Evolutionary conservation across 2,888 invertebrate species (phyloP).

Genomic region (Mantis religiosa): DNA sequence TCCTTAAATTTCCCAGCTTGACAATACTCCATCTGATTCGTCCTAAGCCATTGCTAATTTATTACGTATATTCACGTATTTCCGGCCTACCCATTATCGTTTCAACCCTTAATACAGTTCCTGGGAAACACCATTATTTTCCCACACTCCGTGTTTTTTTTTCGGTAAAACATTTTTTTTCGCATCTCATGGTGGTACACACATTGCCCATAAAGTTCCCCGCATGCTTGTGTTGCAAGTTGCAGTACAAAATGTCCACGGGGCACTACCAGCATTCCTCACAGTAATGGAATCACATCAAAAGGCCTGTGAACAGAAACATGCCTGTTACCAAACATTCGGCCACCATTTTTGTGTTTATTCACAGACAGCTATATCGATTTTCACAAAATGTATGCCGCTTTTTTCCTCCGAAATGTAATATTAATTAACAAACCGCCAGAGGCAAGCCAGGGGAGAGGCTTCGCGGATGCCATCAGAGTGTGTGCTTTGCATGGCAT

Average conservation of each 20-base stretch:
- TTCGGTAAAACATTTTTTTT: no score
- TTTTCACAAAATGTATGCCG: background rate
- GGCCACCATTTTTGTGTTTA: background rate
- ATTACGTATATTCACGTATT: no score
- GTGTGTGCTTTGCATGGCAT: background rate
- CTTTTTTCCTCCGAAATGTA: background rate
- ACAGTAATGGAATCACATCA: background rate
- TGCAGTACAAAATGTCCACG: background rate
- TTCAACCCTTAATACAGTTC: no score
- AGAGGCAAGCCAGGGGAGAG: background rate
- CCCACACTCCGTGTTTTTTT: no score
- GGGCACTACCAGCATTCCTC: background rate
- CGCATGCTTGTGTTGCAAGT: background rate
- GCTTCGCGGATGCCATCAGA: background rate
- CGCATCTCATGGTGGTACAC: background rate
- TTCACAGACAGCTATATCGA: background rate
- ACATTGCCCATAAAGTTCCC: background rate
- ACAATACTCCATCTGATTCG: no score
- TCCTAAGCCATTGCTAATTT: no score
- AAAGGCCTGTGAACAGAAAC: background rate
- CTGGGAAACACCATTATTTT: no score
- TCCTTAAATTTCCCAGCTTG: no score
- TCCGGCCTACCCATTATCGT: no score
- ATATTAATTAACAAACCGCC: background rate
- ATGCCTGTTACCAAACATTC: background rate